Conservation (phyloP, 1,140 invertebrate species). For the Hyles euphorbiae region DNA sequence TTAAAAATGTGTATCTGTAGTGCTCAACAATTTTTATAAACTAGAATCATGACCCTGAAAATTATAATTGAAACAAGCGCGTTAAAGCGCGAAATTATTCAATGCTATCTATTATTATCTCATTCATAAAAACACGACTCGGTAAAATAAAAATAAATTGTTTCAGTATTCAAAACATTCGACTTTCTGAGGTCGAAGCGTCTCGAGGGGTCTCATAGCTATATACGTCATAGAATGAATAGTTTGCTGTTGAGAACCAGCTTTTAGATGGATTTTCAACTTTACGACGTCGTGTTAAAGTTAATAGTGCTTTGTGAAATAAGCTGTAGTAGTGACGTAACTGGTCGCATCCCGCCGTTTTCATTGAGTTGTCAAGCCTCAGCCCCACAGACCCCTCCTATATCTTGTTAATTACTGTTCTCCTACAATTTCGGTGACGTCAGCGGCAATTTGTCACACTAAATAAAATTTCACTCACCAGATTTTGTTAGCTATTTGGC, state of each 20-base stretch:
- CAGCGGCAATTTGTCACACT: conserved; percentile 33
- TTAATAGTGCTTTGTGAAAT: not conserved
- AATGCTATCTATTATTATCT: not conserved
- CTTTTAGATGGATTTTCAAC: not conserved
- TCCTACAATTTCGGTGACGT: conserved; percentile 36
- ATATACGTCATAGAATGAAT: conserved; percentile 11
- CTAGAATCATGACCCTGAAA: no score
- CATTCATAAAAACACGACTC: not conserved
- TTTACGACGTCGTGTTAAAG: not conserved
- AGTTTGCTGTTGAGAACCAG: not conserved
- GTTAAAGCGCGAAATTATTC: not conserved
- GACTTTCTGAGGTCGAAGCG: conserved; percentile 1
- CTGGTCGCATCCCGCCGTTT: conserved; percentile 3
- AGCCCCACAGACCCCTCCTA: conserved; percentile 20
- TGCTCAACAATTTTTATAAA: no score
- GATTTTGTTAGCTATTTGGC: conserved; percentile 12
- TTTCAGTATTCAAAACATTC: not conserved
- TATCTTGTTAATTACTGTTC: conserved; percentile 27
- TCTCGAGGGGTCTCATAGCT: conserved; percentile 13
- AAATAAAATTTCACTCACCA: conserved; percentile 24
- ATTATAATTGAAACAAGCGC: not conserved
- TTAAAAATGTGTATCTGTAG: no score
- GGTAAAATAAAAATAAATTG: conserved; percentile 6
- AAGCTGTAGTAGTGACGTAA: conserved; percentile 20
- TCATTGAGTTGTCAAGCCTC: conserved; percentile 33